phyloP scores from a whole-genome alignment of 1,140 invertebrate species.

The Pentalonia nigronervosa region DNA sequence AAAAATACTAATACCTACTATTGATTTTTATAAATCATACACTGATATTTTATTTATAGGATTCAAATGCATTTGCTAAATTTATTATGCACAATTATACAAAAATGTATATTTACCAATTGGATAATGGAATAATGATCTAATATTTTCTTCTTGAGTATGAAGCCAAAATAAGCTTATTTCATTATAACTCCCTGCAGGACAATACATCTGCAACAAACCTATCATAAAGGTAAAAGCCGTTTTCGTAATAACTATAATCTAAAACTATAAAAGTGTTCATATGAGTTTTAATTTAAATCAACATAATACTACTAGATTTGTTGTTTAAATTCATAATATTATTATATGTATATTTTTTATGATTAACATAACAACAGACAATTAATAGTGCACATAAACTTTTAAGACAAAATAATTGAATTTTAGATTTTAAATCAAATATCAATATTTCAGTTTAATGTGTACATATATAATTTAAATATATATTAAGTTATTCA shows the following conservation, averaged over 20 bases:
- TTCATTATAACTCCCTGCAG: constrained; percentile 89
- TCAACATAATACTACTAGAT: not conserved
- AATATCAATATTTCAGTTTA: not conserved
- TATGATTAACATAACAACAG: not conserved
- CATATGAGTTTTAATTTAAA: not conserved
- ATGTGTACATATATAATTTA: not conserved
- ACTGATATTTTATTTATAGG: not conserved
- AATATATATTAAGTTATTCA: not conserved
- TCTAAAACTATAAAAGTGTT: not conserved
- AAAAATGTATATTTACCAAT: constrained; percentile 34
- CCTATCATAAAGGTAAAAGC: constrained; percentile 54
- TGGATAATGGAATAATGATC: constrained; percentile 90
- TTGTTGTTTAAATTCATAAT: not conserved
- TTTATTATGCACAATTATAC: not conserved
- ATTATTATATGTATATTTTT: not conserved
- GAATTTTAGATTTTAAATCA: not conserved
- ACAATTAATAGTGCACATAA: not conserved
- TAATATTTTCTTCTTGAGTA: constrained; percentile 93
- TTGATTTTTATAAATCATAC: not conserved
- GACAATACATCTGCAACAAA: constrained; percentile 81
- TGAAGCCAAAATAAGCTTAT: constrained; percentile 95
- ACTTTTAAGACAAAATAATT: not conserved
- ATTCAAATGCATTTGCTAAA: not conserved
- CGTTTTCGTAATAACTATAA: constrained; percentile 50
- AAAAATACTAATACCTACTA: not conserved